phyloP scores from a whole-genome alignment of 1,140 invertebrate species.

The Nixonia krombeini region DNA sequence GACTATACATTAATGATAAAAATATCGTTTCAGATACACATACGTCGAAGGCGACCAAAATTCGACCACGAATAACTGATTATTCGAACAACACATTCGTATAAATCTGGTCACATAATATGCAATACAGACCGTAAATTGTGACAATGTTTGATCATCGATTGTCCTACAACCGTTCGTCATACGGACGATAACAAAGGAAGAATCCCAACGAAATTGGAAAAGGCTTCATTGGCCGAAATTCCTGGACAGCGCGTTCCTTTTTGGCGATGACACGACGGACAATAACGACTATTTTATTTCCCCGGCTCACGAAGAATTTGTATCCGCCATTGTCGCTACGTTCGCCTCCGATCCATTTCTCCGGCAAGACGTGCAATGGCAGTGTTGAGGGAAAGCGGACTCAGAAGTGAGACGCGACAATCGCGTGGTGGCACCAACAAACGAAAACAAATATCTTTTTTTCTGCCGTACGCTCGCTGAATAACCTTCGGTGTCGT shows the following conservation, averaged over 20 bases:
- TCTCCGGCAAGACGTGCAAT: slow-evolving; percentile 1
- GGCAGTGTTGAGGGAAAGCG: slow-evolving; percentile 9
- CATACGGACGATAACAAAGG: too few relatives aligned
- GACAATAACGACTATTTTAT: slow-evolving; percentile 2
- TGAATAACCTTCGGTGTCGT: slow-evolving; percentile 27
- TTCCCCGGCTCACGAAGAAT: background rate
- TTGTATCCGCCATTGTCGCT: slow-evolving; percentile 14
- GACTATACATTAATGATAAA: too few relatives aligned
- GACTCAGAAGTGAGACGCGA: slow-evolving; percentile 26
- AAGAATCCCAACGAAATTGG: too few relatives aligned
- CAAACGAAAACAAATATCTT: slow-evolving; percentile 57
- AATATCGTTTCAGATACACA: too few relatives aligned
- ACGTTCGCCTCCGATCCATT: slow-evolving; percentile 9
- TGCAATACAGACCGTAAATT: too few relatives aligned
- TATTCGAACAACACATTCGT: too few relatives aligned
- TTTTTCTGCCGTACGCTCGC: slow-evolving; percentile 4
- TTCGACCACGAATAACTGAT: too few relatives aligned
- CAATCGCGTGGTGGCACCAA: slow-evolving; percentile 35
- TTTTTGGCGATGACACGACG: background rate
- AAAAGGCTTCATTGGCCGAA: too few relatives aligned
- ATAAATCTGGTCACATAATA: too few relatives aligned
- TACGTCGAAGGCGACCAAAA: too few relatives aligned
- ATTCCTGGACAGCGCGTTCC: background rate
- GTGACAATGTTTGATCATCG: too few relatives aligned
- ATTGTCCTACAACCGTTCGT: too few relatives aligned